Evolutionary conservation across 2,797 vertebrate genomes (phyloP), one percentile per base, ranked within the genome.

Genomic region (Phataginus tetradactyla): DNA sequence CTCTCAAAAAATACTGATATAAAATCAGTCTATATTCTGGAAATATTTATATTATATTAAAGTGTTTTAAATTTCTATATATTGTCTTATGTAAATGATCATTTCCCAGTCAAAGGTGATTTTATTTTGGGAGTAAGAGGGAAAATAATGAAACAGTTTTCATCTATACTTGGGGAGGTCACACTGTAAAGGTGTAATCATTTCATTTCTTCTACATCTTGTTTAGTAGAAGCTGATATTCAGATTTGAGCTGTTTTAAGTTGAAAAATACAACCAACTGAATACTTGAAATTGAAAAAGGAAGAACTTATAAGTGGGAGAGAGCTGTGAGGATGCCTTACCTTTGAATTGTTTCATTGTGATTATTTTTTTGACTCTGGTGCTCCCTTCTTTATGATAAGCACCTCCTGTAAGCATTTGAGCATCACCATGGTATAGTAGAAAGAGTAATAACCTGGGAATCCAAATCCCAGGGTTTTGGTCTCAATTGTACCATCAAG

Each of bases 21-120:
- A 89, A 94, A 95, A 75, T 87, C 79, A 94, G 25, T 92, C 64
- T 97, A 85, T 94, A 97, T 97, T 97, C 94, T 96, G 93, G 87
- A 97, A 97, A 86, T 86, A 84, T 97, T 97, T 96, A 90, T 96
- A 97, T 97, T 96, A 95, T 96, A 97, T 96, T 97, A 97, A 98
- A 97, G 77, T 87, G 51, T 92, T 96, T 92, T 91, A 90, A 96
- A 37, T 96, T 97, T 96, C 74, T 97, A 80, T 20, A 32, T 77
- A 81, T 8, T 86, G 55, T 78, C 88, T 95, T 89, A 74, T 95
- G 75, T 75, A 94, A 93, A 66, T 95, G 27, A 64, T 96, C 32
- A 78, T 96, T 98, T 96, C 68, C n/a, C 27, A 81, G 68, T 66
- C 25, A 79, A 71, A 75, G 68, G 94, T 78, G 6, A 87, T 95